These are phyloP conservation scores for Burhinus bistriatus DNA, from an alignment of 2,113 vertebrate genomes.

Conservation along the genomic window DNA sequence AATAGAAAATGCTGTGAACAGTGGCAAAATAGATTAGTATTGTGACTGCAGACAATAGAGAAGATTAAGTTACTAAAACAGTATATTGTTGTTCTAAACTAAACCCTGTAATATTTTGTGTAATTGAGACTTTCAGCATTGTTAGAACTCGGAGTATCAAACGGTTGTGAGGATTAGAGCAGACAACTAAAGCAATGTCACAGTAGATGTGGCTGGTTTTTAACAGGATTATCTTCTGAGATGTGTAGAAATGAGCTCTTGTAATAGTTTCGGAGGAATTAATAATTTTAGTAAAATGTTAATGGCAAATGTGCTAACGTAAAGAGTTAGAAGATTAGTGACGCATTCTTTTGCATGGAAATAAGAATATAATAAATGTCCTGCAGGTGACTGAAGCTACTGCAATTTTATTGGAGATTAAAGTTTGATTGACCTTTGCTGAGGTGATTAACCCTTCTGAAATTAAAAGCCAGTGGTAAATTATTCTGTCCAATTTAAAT, in stretches of 20 bases:
- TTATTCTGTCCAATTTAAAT: conserved; percentile 79
- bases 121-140: conserved; percentile 67
- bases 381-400: conserved; percentile 72
- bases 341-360: conserved; percentile 70
- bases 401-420: conserved; percentile 79
- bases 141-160: conserved; percentile 59
- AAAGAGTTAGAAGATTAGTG: conserved; percentile 73
- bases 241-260: conserved; percentile 72
- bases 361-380: conserved; percentile 76
- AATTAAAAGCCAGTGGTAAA: conserved; percentile 78
- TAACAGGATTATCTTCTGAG: conserved; percentile 75
- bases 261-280: conserved; percentile 73
- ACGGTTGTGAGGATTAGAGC: conserved; percentile 68
- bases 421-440: conserved; percentile 80
- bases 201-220: conserved; percentile 58
- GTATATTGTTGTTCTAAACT: conserved; percentile 67
- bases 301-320: conserved; percentile 71
- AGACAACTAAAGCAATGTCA: conserved; percentile 60
- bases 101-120: conserved; percentile 70
- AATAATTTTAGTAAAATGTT: conserved; percentile 73
- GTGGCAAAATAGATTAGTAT: conserved; percentile 43
- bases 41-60: conserved; percentile 44
- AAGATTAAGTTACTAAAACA: conserved; percentile 65
- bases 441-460: conserved; percentile 78
- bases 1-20: conserved; percentile 32